phyloP scores from a whole-genome alignment of 2,797 vertebrate genomes.

The Columba guinea region DNA sequence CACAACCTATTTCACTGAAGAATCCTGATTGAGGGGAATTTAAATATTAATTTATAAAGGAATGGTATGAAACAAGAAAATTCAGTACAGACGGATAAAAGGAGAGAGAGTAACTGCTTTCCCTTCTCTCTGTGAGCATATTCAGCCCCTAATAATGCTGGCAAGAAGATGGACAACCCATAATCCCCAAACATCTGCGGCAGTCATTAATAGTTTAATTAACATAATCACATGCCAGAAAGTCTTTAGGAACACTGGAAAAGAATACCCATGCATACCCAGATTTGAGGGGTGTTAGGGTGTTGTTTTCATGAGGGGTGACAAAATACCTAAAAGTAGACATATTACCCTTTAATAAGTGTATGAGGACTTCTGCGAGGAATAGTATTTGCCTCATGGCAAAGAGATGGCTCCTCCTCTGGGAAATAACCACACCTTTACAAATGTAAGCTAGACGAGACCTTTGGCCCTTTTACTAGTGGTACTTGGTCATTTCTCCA shows the following conservation, averaged over 20 bases:
- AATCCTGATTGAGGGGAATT: background rate
- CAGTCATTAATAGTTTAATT: constrained; percentile 20
- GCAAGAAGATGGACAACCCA: background rate
- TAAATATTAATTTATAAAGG: background rate
- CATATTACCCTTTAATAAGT: background rate
- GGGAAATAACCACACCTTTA: background rate
- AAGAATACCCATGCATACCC: background rate
- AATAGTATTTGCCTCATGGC: background rate
- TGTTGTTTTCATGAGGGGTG: background rate
- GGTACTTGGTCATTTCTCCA: background rate
- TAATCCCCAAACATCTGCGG: background rate
- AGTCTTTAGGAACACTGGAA: constrained; percentile 34
- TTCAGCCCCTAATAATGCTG: background rate
- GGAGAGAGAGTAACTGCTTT: background rate
- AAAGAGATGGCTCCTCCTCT: background rate
- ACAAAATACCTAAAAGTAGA: background rate
- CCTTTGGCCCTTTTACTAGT: background rate
- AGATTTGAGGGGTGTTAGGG: background rate
- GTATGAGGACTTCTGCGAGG: background rate
- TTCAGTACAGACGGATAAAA: background rate
- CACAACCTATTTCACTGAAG: background rate
- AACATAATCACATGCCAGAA: background rate
- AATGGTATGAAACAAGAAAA: background rate
- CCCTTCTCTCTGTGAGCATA: background rate
- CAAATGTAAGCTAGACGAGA: background rate